Evolutionary conservation across 2,113 vertebrate species (phyloP), one percentile per base, ranked within the genome.

Genomic region (Lamprotornis superbus): DNA sequence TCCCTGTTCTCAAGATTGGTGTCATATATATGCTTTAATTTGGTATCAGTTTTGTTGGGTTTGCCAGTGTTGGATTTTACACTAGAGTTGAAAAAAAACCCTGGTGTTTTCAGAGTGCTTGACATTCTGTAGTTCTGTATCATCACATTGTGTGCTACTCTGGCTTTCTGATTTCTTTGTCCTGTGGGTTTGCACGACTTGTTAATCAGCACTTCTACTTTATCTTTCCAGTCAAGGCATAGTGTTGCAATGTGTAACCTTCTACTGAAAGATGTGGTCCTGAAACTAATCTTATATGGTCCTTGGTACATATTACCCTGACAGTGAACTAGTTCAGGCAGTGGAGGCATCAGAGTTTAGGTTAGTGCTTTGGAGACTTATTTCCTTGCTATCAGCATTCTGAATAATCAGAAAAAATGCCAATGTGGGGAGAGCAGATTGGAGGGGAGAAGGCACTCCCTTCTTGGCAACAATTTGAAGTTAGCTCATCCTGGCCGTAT

Each of bases 381-480:
- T 6, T 74, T 69, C 63, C 50, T 61, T 70, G 67, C 30, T 67
- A 20, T 85, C 67, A 69, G 44, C 57, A 35, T 17, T 90, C 37
- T 33, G 50, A 46, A 55, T 77, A 55, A 50, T 78, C 33, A 15
- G 85, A 79, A 65, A 73, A 73, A 85, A 24, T 30, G 75, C 59
- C 8, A 1, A 61, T 30, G 21, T 6, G 5, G 63, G 42, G 24
- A 61, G 35, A 46, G 67, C 67, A 90, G 82, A 69, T 49, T 44
- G 71, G 65, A 59, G 56, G 80, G 25, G 3, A 77, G 33, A 60
- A 73, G 90, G 59, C 88, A 75, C 76, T 95, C 53, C 74, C 88
- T 88, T 95, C 85, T 74, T 96, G 95, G 95, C 96, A 92, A 4
- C 76, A 28, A 5, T 59, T 61, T 63, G 67, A 59, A 74, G 42